Base-by-base conservation (phyloP, 2,888 invertebrate genomes). In the Omphaloscelis lunosa region DNA sequence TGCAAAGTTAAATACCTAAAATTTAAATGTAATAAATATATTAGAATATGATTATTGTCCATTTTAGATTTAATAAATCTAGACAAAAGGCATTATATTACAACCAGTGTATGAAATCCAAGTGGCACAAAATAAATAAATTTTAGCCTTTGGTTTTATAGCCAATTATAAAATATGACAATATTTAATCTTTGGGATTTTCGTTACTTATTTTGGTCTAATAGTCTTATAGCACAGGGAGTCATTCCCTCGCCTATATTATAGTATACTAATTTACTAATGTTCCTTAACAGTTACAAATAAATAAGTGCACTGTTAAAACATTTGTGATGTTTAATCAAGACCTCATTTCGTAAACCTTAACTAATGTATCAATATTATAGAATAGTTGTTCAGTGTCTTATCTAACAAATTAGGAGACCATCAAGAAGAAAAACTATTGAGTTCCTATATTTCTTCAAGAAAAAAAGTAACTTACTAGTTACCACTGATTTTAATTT, bases 1-100 rank as follows among this genome's bases (percentile, higher is more conserved):
- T 96, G 95, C 95, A 95, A 86, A 91, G 90, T 94, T 95, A 94
- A 92, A 94, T 91, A 93, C 94, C 93, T 93, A 92, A 93, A 93
- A 90, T 92, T 93, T 95, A 94, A 95, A 95, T 96, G 95, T 95
- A 94, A 92, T 95, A 95, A 92, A 92, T 95, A 94, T 94, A 94
- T 90, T 90, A 92, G 88, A 87, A 88, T 94, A 95, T 89, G 90
- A 90, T 92, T 90, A 86, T 88, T 88, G 89, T 82, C 88, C 79
- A 89, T 78, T 75, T 77, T 63, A 77, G 59, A 86, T 83, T 83
- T 76, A 58, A 80, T 82, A 93, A 92, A 94, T 92, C 88, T 93
- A 93, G 90, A 91, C 91, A 93, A 93, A 88, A 89, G 91, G 90
- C 91, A 93, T 93, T 91, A 91, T 91, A 86, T 84, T 93, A 94